phyloP scores from a whole-genome alignment of 2,888 invertebrate species.

The Elegia similella region DNA sequence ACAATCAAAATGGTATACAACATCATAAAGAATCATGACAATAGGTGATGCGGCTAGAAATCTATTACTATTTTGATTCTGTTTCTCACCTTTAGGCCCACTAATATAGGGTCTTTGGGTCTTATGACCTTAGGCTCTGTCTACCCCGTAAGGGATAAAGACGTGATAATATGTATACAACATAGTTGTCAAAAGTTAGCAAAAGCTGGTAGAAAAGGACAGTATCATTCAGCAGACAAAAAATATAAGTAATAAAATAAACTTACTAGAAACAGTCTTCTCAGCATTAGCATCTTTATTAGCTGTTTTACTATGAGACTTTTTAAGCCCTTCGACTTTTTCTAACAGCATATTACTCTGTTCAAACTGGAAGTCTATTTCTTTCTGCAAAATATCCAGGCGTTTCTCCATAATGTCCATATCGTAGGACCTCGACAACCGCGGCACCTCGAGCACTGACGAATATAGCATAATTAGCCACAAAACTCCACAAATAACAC shows the following conservation, averaged over 20 bases:
- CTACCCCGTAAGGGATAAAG: too few relatives aligned
- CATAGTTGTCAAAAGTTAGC: too few relatives aligned
- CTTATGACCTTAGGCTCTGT: too few relatives aligned
- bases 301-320: constrained; percentile 27
- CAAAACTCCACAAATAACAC: constrained; percentile 42
- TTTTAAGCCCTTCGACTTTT: constrained; percentile 48
- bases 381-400: constrained; percentile 46
- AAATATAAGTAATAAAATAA: not conserved
- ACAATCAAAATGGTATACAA: too few relatives aligned
- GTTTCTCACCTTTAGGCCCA: too few relatives aligned
- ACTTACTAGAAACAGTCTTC: not conserved
- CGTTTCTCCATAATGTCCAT: constrained; percentile 46
- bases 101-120: too few relatives aligned
- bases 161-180: too few relatives aligned
- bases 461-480: constrained; percentile 59
- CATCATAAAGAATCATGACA: too few relatives aligned
- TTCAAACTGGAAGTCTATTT: constrained; percentile 46
- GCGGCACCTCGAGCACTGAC: constrained; percentile 48
- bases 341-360: constrained; percentile 54
- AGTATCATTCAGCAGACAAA: not conserved
- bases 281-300: constrained; percentile 25
- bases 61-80: too few relatives aligned
- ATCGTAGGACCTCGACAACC: constrained; percentile 27
- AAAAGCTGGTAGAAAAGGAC: too few relatives aligned
- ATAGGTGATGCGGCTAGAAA: too few relatives aligned